Percentiles rank a stretch among this genome's conserved stretches.
Conservation (phyloP, 2,797 vertebrate genomes). For the Linurgus olivaceus region DNA sequence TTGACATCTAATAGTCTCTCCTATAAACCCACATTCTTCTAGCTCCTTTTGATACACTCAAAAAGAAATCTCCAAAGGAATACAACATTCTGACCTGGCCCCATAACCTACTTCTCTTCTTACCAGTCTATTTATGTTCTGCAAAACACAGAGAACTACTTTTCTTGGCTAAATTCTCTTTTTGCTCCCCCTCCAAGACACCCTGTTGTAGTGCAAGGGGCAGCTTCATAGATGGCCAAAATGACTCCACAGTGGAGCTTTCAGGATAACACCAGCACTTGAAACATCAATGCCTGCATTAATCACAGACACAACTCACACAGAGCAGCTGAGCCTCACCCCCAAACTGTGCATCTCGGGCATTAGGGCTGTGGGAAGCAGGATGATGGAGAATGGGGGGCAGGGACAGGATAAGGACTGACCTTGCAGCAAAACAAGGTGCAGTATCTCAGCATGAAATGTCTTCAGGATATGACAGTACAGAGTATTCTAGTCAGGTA, state of each 20-base stretch:
- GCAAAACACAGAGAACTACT: background rate
- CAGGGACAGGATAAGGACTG: background rate
- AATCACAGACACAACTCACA: background rate
- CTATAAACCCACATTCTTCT: background rate
- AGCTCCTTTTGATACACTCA: background rate
- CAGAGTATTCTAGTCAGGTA: background rate
- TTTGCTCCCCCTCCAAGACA: background rate
- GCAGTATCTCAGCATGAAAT: background rate
- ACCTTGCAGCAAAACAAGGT: background rate
- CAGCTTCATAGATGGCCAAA: background rate
- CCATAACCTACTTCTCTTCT: background rate
- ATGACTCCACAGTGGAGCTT: background rate
- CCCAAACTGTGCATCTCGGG: background rate
- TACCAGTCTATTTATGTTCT: background rate
- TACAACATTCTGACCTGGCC: background rate
- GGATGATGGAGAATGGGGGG: background rate
- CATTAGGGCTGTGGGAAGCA: background rate
- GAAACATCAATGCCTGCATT: background rate
- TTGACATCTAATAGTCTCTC: background rate
- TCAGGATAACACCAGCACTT: background rate
- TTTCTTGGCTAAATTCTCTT: background rate
- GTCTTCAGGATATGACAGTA: background rate
- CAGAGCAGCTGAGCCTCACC: background rate
- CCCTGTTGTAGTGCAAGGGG: background rate
- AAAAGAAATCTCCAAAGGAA: background rate